Evolutionary conservation across 2,113 vertebrate species (phyloP).

Genomic region (Vulpes vulpes): DNA sequence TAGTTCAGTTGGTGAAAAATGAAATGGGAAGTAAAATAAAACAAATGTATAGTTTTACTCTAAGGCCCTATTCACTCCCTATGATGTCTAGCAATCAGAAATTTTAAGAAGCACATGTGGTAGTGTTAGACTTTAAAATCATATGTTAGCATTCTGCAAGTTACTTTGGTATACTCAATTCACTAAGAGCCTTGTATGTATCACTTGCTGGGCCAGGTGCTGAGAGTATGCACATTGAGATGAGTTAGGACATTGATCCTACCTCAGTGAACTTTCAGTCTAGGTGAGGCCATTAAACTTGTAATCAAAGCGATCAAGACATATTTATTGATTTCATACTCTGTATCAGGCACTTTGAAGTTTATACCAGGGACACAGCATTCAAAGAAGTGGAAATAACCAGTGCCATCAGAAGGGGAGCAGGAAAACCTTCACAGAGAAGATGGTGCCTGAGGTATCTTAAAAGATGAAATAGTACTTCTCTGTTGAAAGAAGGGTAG

Average conservation of each 20-base stretch:
- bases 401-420: neutral
- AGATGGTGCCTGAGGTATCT: neutral
- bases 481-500: neutral
- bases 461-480: neutral
- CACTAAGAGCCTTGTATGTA: neutral
- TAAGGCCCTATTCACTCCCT: conserved; percentile 52
- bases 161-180: neutral
- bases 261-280: neutral
- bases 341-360: neutral
- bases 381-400: neutral
- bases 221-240: neutral
- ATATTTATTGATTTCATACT: conserved; percentile 13
- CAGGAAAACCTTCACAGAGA: neutral
- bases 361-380: neutral
- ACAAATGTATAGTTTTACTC: conserved; percentile 67
- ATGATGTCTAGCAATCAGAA: neutral
- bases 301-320: conserved; percentile 2
- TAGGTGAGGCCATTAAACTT: neutral
- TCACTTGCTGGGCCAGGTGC: neutral
- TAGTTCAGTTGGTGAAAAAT: conserved; percentile 35
- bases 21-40: conserved; percentile 53
- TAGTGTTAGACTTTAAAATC: conserved; percentile 14
- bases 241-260: neutral
- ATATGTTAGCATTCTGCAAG: neutral
- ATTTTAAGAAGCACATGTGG: neutral